phyloP scores from a whole-genome alignment of 2,113 vertebrate species.

The Muscicapa adusta region DNA sequence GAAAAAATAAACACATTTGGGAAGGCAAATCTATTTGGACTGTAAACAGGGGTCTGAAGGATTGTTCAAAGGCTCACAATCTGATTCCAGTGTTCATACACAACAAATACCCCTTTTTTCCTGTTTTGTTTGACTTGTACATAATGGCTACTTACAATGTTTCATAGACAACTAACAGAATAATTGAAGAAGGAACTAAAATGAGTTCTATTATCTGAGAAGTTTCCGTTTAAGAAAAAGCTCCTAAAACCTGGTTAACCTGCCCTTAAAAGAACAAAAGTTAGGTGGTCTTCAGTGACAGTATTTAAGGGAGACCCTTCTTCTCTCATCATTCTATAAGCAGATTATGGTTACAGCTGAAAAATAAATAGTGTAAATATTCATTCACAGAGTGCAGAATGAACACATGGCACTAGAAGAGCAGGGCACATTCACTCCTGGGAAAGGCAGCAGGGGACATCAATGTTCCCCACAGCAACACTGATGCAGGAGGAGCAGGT shows the following conservation, averaged over 20 bases:
- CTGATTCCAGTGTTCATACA: not conserved
- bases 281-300: not conserved
- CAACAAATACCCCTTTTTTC: not conserved
- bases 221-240: slow-evolving; percentile 13
- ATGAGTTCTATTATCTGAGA: not conserved
- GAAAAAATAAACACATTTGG: not conserved
- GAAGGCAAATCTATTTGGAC: slow-evolving; percentile 16
- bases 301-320: not conserved
- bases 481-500: not conserved
- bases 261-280: not conserved
- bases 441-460: not conserved
- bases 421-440: not conserved
- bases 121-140: not conserved
- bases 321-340: not conserved
- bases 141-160: not conserved
- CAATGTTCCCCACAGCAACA: not conserved
- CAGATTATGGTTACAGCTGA: not conserved
- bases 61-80: slow-evolving; percentile 18
- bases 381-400: not conserved
- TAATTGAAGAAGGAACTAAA: slow-evolving; percentile 23
- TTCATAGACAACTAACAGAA: slow-evolving; percentile 9
- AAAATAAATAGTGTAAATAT: not conserved
- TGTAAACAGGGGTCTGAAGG: not conserved
- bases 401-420: not conserved
- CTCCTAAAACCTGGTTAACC: not conserved